A percentile compares a stretch with the other conserved stretches of the same genome.
Conservation (phyloP, 2,113 vertebrate genomes). For the Diadophis punctatus region DNA sequence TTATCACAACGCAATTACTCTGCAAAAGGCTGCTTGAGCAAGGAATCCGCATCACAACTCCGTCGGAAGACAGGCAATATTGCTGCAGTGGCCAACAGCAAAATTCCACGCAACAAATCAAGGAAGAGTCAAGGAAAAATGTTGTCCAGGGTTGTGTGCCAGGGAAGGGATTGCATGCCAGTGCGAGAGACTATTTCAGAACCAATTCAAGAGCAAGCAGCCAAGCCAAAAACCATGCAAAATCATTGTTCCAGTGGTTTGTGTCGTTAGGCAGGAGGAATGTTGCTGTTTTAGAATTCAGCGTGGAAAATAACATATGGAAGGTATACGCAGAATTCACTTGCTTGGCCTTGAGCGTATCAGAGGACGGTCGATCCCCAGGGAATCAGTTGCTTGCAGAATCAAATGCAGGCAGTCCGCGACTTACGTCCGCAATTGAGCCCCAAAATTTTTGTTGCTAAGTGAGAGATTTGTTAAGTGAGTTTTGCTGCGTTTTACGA, state of each 20-base stretch:
- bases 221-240: slow-evolving; percentile 38
- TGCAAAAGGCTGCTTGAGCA: slow-evolving; percentile 43
- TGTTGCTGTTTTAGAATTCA: slow-evolving; percentile 47
- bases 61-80: neutral
- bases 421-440: too few relatives aligned
- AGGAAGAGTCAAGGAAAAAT: slow-evolving; percentile 57
- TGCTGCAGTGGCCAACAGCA: slow-evolving; percentile 24
- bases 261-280: slow-evolving; percentile 60
- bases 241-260: slow-evolving; percentile 51
- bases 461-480: too few relatives aligned
- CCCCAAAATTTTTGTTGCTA: too few relatives aligned
- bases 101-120: slow-evolving; percentile 48
- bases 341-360: neutral
- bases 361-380: neutral
- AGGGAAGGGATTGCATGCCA: slow-evolving; percentile 42
- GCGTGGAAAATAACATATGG: neutral
- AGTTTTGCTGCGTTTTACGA: too few relatives aligned
- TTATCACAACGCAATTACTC: slow-evolving; percentile 17
- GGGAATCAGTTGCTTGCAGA: neutral
- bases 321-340: slow-evolving; percentile 5
- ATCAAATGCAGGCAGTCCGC: neutral
- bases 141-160: slow-evolving; percentile 20
- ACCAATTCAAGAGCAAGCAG: slow-evolving; percentile 57
- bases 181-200: slow-evolving; percentile 41
- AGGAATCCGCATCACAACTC: slow-evolving; percentile 18